Conservation (phyloP, 92 coral and sea anemone genomes). For the Actinernus sp. region DNA sequence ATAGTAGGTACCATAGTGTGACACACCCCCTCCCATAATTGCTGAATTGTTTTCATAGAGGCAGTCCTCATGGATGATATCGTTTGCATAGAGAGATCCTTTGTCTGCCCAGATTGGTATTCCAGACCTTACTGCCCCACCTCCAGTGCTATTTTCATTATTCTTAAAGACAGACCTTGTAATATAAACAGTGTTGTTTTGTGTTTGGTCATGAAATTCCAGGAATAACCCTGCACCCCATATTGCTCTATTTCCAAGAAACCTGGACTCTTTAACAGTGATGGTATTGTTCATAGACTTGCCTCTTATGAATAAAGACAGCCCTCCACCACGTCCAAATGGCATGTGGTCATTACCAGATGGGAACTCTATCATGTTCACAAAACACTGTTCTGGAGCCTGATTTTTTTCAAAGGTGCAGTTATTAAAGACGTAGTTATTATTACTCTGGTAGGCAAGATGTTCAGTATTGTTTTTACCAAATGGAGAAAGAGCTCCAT, state of each 20-base stretch:
- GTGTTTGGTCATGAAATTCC: slow-evolving; percentile 64
- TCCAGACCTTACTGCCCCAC: slow-evolving; percentile 81
- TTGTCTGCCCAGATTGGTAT: slow-evolving; percentile 3
- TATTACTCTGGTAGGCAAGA: slow-evolving; percentile 49
- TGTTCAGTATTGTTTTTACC: slow-evolving; percentile 28
- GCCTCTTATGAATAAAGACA: slow-evolving; percentile 60
- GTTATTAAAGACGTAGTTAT: slow-evolving; percentile 46
- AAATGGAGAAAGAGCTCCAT: slow-evolving; percentile 53
- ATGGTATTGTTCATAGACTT: slow-evolving; percentile 38
- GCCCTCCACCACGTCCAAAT: slow-evolving; percentile 88
- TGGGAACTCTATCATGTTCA: slow-evolving; percentile 27
- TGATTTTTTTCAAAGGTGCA: slow-evolving; percentile 76
- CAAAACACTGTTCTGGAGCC: slow-evolving; percentile 52
- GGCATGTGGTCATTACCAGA: slow-evolving; percentile 50
- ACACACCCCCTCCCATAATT: slow-evolving; percentile 67
- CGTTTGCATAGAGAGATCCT: slow-evolving; percentile 25
- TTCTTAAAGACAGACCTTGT: slow-evolving; percentile 28
- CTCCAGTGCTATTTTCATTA: slow-evolving; percentile 63
- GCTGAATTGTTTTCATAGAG: slow-evolving; percentile 51
- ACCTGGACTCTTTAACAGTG: slow-evolving; percentile 45
- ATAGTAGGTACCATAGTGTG: slow-evolving; percentile 48
- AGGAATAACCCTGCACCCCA: slow-evolving; percentile 85
- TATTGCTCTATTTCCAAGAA: slow-evolving; percentile 57
- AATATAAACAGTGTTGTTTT: slow-evolving; percentile 50
- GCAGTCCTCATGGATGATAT: slow-evolving; percentile 57